phyloP scores from a whole-genome alignment of 2,113 vertebrate genomes.

The Hypocryptadius cinnamomeus region DNA sequence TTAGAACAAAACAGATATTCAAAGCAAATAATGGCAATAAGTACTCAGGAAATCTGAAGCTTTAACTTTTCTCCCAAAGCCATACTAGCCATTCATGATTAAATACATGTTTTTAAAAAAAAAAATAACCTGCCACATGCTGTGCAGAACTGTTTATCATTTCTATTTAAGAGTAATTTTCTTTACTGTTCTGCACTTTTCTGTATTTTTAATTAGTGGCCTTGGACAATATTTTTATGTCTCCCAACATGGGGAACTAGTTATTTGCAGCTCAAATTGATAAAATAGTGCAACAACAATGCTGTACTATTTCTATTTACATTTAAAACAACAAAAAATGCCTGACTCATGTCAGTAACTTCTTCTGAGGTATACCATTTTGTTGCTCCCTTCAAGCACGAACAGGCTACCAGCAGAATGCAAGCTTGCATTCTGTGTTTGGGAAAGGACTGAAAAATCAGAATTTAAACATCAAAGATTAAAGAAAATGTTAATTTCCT shows the following conservation, averaged over 20 bases:
- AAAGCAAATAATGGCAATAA: neutral
- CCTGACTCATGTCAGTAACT: neutral
- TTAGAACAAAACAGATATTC: neutral
- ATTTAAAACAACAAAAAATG: neutral
- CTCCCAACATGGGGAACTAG: neutral
- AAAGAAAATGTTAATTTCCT: neutral
- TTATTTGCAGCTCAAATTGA: neutral
- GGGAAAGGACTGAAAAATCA: neutral
- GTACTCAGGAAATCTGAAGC: neutral
- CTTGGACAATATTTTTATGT: neutral
- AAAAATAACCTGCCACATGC: neutral
- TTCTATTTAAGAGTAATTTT: neutral
- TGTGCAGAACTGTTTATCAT: neutral
- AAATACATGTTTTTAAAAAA: fast-evolving
- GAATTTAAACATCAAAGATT: neutral
- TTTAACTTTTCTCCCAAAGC: neutral
- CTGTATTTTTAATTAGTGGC: neutral
- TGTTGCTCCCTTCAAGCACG: neutral
- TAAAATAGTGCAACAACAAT: neutral
- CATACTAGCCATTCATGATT: neutral
- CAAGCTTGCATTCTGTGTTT: neutral
- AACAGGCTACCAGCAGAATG: neutral
- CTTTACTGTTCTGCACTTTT: neutral
- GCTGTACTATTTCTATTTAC: neutral
- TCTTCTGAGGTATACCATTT: neutral